Percentiles rank a stretch among this genome's conserved stretches.
These are phyloP conservation scores for Nibea albiflora DNA, from an alignment of 2,113 vertebrate genomes.

Conservation along the genomic window DNA sequence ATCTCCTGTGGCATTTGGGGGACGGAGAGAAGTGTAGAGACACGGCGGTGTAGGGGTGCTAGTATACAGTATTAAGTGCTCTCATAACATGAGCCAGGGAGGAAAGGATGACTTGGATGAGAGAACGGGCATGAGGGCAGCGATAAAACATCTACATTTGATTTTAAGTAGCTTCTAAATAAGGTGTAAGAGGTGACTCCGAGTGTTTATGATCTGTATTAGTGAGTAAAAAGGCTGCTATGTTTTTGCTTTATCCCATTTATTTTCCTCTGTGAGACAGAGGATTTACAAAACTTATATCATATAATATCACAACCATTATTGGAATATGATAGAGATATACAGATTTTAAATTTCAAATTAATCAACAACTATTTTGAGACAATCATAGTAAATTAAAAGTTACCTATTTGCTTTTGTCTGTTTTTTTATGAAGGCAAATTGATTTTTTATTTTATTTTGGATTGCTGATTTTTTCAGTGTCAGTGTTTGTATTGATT, in stretches of 20 bases:
- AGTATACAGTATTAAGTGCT: slow-evolving; percentile 57
- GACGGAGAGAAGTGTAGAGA: slow-evolving; percentile 39
- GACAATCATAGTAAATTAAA: not conserved
- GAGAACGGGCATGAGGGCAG: slow-evolving; percentile 20
- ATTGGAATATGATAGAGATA: too few relatives aligned
- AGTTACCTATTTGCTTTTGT: too few relatives aligned
- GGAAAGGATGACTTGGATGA: slow-evolving; percentile 1
- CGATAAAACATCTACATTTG: slow-evolving; percentile 5
- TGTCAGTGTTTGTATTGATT: not conserved
- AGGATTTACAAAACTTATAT: not conserved
- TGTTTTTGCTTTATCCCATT: not conserved
- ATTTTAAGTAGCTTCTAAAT: slow-evolving; percentile 44
- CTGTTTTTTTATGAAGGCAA: not conserved
- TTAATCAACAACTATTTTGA: not conserved
- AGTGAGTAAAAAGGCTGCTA: slow-evolving; percentile 9
- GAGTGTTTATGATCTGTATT: slow-evolving; percentile 6
- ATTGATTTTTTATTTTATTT: not conserved
- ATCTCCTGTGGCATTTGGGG: slow-evolving; percentile 63
- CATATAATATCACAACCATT: too few relatives aligned
- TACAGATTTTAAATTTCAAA: not conserved
- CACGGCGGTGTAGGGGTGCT: not conserved
- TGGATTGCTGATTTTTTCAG: not conserved
- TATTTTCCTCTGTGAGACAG: not conserved
- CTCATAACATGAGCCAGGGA: slow-evolving; percentile 54
- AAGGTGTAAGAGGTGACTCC: slow-evolving; percentile 2